Conservation (phyloP, 2,888 invertebrate species). For the Trypoxylon attenuatum region DNA sequence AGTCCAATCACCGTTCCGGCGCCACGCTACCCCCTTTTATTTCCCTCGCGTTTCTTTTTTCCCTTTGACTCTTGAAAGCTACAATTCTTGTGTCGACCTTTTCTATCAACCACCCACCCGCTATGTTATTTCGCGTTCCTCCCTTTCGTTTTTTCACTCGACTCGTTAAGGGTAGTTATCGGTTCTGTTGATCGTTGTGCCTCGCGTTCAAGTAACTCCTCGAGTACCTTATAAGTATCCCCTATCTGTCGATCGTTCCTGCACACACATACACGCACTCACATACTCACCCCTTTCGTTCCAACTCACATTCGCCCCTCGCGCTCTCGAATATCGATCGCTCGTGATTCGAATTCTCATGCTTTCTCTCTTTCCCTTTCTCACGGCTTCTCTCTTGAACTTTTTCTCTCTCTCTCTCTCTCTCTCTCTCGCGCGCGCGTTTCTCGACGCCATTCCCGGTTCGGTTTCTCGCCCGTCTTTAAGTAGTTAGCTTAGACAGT, state of each 20-base stretch:
- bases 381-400: constrained; percentile 1
- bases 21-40: too few relatives aligned
- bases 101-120: constrained; percentile 1
- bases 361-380: background rate
- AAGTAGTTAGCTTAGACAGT: constrained; percentile 65
- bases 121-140: constrained; percentile 24
- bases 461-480: constrained; percentile 56
- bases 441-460: constrained; percentile 39
- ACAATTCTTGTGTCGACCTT: background rate
- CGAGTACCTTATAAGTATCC: constrained; percentile 44
- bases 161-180: constrained; percentile 37
- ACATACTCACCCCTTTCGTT: background rate
- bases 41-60: constrained; percentile 28
- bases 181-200: constrained; percentile 61
- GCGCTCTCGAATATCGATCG: background rate
- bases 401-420: constrained; percentile 9
- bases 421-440: constrained; percentile 17
- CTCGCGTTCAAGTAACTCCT: constrained; percentile 55
- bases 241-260: constrained; percentile 25
- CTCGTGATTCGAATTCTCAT: background rate
- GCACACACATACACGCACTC: constrained; percentile 11
- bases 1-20: background rate
- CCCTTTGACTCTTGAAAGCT: too few relatives aligned
- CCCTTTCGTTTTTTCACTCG: constrained; percentile 26
- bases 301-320: constrained; percentile 1